Conservation (phyloP, 2,888 invertebrate genomes). For the Rotaria macrura region DNA sequence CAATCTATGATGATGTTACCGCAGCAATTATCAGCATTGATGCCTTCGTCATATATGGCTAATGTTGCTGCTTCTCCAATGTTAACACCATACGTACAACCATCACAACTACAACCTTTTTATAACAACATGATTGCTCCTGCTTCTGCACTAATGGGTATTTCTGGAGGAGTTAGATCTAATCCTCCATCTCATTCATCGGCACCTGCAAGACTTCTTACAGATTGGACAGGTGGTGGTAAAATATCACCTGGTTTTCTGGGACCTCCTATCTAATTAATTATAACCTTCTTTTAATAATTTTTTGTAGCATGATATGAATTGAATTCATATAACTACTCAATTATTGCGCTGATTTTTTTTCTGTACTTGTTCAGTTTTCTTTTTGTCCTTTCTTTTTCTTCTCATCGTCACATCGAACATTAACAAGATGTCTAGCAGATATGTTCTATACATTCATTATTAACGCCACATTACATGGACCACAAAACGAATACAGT, state of each 20-base stretch:
- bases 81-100: background rate
- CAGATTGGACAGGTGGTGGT: background rate
- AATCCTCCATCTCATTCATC: background rate
- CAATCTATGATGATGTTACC: background rate
- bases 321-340: background rate
- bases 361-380: background rate
- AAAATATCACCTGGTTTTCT: constrained; percentile 15
- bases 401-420: background rate
- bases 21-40: background rate
- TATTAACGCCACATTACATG: background rate
- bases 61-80: background rate
- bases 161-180: background rate
- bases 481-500: background rate
- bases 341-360: background rate
- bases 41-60: too few species aligned
- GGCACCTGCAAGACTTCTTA: background rate
- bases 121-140: background rate
- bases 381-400: background rate
- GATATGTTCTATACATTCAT: background rate
- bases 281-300: background rate
- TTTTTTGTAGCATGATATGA: too few species aligned
- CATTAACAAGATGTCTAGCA: background rate
- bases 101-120: background rate
- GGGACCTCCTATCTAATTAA: background rate
- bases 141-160: background rate